Conservation (phyloP, 2,888 invertebrate genomes). For the Maniola hyperantus region DNA sequence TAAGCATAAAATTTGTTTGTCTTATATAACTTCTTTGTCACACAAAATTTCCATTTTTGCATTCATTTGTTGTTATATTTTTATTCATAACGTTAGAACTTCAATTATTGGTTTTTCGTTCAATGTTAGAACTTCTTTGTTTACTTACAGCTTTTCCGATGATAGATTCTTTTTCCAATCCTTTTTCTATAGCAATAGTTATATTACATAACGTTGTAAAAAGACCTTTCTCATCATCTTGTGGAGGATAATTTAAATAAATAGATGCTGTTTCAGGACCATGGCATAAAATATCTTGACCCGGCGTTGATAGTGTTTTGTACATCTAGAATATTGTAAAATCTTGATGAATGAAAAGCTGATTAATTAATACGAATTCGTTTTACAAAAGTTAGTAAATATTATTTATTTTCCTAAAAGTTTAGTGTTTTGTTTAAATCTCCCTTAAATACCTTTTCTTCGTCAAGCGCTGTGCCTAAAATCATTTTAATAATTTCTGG, state of each 20-base stretch:
- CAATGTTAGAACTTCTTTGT: neutral
- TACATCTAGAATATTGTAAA: slow-evolving; percentile 57
- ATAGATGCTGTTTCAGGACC: slow-evolving; percentile 52
- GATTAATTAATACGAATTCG: neutral
- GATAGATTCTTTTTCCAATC: slow-evolving; percentile 55
- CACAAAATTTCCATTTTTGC: too few species aligned
- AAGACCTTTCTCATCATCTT: slow-evolving; percentile 43
- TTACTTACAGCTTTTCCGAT: slow-evolving; percentile 67
- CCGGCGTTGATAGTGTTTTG: slow-evolving; percentile 60
- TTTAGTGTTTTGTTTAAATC: neutral
- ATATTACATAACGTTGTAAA: slow-evolving; percentile 57
- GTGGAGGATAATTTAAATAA: slow-evolving; percentile 54
- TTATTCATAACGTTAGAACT: neutral
- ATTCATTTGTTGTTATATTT: neutral
- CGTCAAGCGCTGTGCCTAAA: slow-evolving; percentile 62
- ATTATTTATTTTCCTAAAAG: neutral
- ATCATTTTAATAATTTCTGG: slow-evolving; percentile 56
- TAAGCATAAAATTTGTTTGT: too few species aligned
- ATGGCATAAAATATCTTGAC: slow-evolving; percentile 60
- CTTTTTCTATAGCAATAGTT: slow-evolving; percentile 59
- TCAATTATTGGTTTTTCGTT: too few species aligned
- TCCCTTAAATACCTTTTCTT: slow-evolving; percentile 59
- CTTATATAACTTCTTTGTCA: too few species aligned
- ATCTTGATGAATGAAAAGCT: neutral
- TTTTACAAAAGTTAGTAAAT: neutral